Conservation (phyloP, 2,888 invertebrate species). For the Cephus pulcher region DNA sequence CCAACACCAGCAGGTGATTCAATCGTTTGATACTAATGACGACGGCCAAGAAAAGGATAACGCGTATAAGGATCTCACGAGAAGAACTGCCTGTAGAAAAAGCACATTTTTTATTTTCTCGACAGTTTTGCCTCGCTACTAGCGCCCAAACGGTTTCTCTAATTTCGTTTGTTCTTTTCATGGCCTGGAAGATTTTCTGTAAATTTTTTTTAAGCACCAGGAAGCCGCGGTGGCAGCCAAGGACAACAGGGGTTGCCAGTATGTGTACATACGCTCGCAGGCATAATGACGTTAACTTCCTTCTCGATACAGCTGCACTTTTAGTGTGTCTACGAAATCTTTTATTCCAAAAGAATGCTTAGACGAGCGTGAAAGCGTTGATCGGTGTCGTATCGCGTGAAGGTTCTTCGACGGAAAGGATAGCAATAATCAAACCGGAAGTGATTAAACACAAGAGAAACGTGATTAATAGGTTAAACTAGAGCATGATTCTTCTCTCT, state of each 20-base stretch:
- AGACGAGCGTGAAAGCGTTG: background rate
- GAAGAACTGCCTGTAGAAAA: slow-evolving; percentile 8
- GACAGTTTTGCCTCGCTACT: slow-evolving; percentile 22
- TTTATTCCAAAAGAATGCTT: slow-evolving; percentile 4
- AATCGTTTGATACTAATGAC: slow-evolving; percentile 40
- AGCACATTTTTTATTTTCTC: slow-evolving; percentile 36
- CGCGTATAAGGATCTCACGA: slow-evolving; percentile 4
- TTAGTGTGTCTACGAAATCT: slow-evolving; percentile 52
- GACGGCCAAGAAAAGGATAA: slow-evolving; percentile 66
- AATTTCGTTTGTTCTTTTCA: slow-evolving; percentile 63
- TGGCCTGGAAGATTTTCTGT: slow-evolving; percentile 55
- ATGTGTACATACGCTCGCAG: slow-evolving; percentile 47
- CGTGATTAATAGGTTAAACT: too few species aligned
- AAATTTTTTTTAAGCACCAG: slow-evolving; percentile 51
- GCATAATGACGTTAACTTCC: slow-evolving; percentile 38
- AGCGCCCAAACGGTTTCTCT: slow-evolving; percentile 17
- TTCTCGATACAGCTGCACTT: slow-evolving; percentile 55
- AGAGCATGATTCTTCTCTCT: too few species aligned
- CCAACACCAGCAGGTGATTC: slow-evolving; percentile 57
- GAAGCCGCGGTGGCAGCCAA: slow-evolving; percentile 52
- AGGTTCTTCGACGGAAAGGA: slow-evolving; percentile 1
- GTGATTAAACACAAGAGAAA: too few species aligned
- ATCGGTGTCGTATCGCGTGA: background rate
- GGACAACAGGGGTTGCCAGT: slow-evolving; percentile 44
- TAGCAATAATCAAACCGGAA: background rate